These are phyloP conservation scores for Muschampia plurimacula DNA, from an alignment of 2,888 invertebrate genomes.

Conservation along the genomic window DNA sequence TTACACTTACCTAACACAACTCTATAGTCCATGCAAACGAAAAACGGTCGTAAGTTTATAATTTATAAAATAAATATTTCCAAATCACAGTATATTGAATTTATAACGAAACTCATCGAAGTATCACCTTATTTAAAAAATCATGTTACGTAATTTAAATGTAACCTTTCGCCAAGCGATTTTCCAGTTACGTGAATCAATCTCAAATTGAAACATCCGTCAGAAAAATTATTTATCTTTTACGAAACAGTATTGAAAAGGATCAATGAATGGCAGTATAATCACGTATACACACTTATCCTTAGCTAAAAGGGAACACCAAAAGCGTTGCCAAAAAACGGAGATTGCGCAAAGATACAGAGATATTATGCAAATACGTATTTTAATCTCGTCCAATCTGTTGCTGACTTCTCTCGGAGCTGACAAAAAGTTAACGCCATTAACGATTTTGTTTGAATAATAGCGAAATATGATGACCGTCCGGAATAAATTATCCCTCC, in stretches of 20 bases:
- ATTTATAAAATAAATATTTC: too few species aligned
- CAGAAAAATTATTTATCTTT: background rate
- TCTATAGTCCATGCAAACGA: too few species aligned
- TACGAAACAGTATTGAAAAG: background rate
- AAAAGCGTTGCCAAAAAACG: background rate
- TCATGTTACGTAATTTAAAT: too few species aligned
- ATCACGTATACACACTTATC: background rate
- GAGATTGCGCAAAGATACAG: conserved; percentile 2
- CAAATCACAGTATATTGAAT: too few species aligned
- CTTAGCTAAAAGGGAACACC: background rate
- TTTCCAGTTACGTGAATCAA: conserved; percentile 14
- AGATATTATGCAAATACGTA: conserved; percentile 36
- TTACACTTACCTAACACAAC: too few species aligned
- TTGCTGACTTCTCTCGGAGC: conserved; percentile 25
- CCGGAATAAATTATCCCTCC: conserved; percentile 67
- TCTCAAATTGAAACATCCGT: background rate
- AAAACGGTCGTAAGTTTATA: too few species aligned
- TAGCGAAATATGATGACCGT: conserved; percentile 45
- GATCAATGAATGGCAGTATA: too few species aligned
- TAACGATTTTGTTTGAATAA: conserved; percentile 46
- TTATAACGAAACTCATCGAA: too few species aligned
- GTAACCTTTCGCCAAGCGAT: conserved; percentile 17
- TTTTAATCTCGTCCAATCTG: conserved; percentile 43
- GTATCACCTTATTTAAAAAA: too few species aligned
- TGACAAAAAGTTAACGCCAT: conserved; percentile 49